Conservation (phyloP, 1,140 invertebrate genomes). For the Nilaparvata lugens region DNA sequence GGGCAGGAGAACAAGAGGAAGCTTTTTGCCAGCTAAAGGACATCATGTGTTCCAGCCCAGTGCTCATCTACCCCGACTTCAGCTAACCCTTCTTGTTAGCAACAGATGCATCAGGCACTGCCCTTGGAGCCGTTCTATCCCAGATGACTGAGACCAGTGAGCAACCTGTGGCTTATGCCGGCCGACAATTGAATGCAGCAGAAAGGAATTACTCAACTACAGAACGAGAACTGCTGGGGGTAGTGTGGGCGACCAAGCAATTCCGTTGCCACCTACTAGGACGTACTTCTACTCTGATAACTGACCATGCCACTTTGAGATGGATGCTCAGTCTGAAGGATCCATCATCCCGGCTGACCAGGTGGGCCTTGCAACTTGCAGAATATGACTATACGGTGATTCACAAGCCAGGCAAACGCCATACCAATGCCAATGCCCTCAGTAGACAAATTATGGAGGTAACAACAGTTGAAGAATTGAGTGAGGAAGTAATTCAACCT, state of each 20-base stretch:
- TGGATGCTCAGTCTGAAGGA: conserved; percentile 37
- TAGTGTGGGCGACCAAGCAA: conserved; percentile 36
- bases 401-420: conserved; percentile 34
- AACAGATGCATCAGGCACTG: conserved; percentile 9
- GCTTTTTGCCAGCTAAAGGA: conserved; percentile 10
- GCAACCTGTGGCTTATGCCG: conserved; percentile 33
- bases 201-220: conserved; percentile 36
- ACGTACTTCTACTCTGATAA: conserved; percentile 38
- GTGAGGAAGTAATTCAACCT: too few relatives aligned
- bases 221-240: conserved; percentile 35
- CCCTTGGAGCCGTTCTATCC: conserved; percentile 27
- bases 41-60: neutral
- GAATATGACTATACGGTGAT: conserved; percentile 38
- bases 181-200: conserved; percentile 33
- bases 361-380: conserved; percentile 41
- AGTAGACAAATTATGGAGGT: neutral
- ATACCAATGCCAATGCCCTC: conserved; percentile 27
- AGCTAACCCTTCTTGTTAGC: neutral
- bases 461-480: too few relatives aligned
- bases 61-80: neutral
- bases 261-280: conserved; percentile 41
- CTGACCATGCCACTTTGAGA: conserved; percentile 40
- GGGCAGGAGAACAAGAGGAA: neutral
- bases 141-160: conserved; percentile 31
- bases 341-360: conserved; percentile 35